Base-by-base conservation (phyloP, 2,797 vertebrate genomes). In the Passerculus sandwichensis region DNA sequence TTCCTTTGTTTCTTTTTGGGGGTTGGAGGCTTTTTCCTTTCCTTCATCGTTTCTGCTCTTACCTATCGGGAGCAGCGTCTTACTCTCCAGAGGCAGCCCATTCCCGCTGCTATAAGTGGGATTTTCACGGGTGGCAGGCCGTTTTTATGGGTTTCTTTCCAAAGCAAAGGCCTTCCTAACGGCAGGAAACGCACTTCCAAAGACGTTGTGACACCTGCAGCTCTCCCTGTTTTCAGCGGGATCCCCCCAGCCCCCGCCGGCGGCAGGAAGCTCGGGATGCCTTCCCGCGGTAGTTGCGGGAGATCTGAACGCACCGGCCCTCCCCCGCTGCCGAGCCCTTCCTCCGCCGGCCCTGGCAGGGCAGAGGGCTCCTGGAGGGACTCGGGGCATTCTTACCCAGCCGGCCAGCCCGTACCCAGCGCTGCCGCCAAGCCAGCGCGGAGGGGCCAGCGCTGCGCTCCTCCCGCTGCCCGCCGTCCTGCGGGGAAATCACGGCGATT, bases 391-490 rank as follows among this genome's bases (percentile, higher is more conserved):
- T 36, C 8, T 22, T 20, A 22, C 1, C n/a, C 62, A 27, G 44
- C 36, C 30, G 4, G 10, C 61, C 44, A 45, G 4, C 45, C 47
- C 32, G 2, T 22, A 6, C 3, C 7, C 27, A 48, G n/a, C 13
- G 2, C 9, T 6, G 44, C 27, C 5, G 60, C 18, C 56, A 6
- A 16, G 19, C 8, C 48, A 15, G 32, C 9, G 22, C 27, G 3
- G 54, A 32, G 36, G 4, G 2, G 22, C 8, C 27, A 0, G 7
- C 18, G 1, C 1, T 17, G 66, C 34, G 22, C 69, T 23, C 13
- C 15, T 5, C 15, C 36, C 9, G 27, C 54, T 51, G 53, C 45
- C 45, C 30, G 29, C 27, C 21, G n/a, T 8, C 48, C 50, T 23
- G 25, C 12, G 6, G 18, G 34, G 10, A 57, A 42, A 53, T 30